These are phyloP conservation scores for Gambelia wislizenii DNA, from an alignment of 2,797 vertebrate species.

Conservation along the genomic window DNA sequence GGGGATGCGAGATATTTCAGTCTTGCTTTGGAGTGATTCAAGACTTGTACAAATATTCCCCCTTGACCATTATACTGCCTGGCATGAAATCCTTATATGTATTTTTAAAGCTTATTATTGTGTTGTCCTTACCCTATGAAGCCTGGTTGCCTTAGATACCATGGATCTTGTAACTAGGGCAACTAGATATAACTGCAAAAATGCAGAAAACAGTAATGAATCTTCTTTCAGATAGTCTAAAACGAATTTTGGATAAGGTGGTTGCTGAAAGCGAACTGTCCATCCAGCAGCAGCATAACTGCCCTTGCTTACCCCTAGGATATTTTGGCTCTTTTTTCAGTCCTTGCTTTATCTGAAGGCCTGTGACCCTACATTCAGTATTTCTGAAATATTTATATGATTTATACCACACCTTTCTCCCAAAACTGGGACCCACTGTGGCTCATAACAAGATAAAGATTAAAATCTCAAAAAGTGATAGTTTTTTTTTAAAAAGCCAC, in stretches of 20 bases:
- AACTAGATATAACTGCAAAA: conserved; percentile 61
- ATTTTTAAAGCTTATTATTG: conserved; percentile 33
- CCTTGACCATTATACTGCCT: conserved; percentile 14
- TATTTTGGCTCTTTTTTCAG: background rate
- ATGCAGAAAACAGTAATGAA: conserved; percentile 62
- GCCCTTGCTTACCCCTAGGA: background rate
- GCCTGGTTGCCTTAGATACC: conserved; percentile 69
- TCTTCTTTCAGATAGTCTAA: conserved; percentile 55
- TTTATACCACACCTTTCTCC: background rate
- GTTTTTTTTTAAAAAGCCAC: no score
- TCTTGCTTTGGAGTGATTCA: background rate
- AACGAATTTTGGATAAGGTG: conserved; percentile 41
- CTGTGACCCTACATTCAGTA: background rate
- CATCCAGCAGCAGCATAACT: background rate
- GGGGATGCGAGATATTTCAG: background rate
- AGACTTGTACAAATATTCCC: conserved; percentile 16
- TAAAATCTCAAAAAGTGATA: no score
- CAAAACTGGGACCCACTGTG: background rate
- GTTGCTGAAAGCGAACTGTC: conserved; percentile 39
- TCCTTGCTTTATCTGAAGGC: background rate
- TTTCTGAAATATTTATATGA: background rate
- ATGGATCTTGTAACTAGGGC: conserved; percentile 64
- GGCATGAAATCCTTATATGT: conserved; percentile 21
- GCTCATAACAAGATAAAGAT: background rate
- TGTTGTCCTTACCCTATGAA: conserved; percentile 50